Base-by-base conservation (phyloP, 2,797 vertebrate species). In the Pseudochaenichthys georgianus region DNA sequence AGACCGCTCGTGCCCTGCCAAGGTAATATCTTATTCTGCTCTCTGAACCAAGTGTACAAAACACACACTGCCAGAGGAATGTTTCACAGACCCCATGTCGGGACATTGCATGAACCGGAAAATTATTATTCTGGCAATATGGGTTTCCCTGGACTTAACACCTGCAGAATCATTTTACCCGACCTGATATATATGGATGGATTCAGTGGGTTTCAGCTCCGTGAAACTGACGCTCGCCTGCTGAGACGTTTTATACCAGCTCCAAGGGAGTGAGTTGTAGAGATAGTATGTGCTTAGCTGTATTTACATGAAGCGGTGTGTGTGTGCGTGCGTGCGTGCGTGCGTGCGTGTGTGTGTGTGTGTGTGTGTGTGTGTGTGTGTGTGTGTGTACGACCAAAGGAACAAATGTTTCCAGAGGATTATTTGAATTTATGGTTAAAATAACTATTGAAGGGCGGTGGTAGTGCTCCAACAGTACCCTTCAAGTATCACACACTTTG, bases 21-120 rank as follows among this genome's bases (percentile, higher is more conserved):
- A 73, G 65, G 80, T 81, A 93, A 93, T 92, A 88, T 93, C 81
- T 90, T 85, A 86, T 85, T 93, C 84, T 75, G 86, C 58, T 73
- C 79, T 70, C 65, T 28, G 76, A 38, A 88, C 87, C 82, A 43
- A 88, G 88, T 83, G 83, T 84, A 88, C 83, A 90, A 38, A 92
- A 92, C 77, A 91, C 77, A 91, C 70, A 72, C 64, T 34, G 64
- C 67, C 42, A 54, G 57, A 47, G 73, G 77, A 78, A 81, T 80
- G 80, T 90, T 70, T 91, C 72, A 76, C 3, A 1, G 59, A 38
- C 43, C 34, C 34, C 13, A 17, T 83, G 65, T 84, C 63, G 73
- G 61, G 47, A 84, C 80, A 83, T 70, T 54, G 42, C 53, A 45
- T 50, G 31, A 80, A 86, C 77, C 34, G 31, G 76, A 71, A 88